phyloP scores from a whole-genome alignment of 2,113 vertebrate genomes.

The Syrrhaptes paradoxus region DNA sequence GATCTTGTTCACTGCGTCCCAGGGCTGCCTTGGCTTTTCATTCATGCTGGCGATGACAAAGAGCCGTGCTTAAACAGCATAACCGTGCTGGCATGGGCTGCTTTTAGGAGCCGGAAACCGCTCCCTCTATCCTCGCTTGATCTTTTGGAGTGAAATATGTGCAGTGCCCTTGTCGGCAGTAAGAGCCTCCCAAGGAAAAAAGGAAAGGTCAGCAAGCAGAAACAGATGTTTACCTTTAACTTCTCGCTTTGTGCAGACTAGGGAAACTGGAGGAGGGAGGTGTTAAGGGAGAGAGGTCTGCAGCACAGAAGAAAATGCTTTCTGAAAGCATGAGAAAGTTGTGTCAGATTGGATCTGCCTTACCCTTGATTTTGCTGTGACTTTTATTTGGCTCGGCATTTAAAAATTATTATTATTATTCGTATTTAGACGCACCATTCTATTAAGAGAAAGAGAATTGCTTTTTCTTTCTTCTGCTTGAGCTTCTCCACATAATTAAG shows the following conservation, averaged over 20 bases:
- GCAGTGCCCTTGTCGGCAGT: slow-evolving; percentile 29
- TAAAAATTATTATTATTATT: not conserved
- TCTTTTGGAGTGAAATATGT: slow-evolving; percentile 42
- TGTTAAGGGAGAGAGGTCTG: not conserved
- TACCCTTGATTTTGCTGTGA: slow-evolving; percentile 6
- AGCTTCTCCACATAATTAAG: not conserved
- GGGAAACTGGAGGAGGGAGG: not conserved
- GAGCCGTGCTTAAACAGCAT: not conserved
- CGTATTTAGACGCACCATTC: not conserved
- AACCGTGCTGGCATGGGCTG: not conserved
- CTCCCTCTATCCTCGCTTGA: slow-evolving; percentile 60
- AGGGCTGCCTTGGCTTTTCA: slow-evolving; percentile 1
- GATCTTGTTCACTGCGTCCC: not conserved
- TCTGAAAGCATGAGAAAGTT: not conserved
- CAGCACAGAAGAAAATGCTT: not conserved
- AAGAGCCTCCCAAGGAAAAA: slow-evolving; percentile 10
- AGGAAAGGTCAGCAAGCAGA: not conserved
- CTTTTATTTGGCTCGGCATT: not conserved
- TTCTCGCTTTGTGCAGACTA: not conserved
- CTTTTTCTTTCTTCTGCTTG: not conserved
- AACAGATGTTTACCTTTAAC: slow-evolving; percentile 48
- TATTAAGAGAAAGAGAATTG: slow-evolving; percentile 26
- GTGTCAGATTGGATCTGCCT: not conserved
- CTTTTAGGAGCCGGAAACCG: slow-evolving; percentile 45
- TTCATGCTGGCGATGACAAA: not conserved